phyloP scores from a whole-genome alignment of 30 jellyfish, hydroid and myxozoan species.

The Mastigias papua region DNA sequence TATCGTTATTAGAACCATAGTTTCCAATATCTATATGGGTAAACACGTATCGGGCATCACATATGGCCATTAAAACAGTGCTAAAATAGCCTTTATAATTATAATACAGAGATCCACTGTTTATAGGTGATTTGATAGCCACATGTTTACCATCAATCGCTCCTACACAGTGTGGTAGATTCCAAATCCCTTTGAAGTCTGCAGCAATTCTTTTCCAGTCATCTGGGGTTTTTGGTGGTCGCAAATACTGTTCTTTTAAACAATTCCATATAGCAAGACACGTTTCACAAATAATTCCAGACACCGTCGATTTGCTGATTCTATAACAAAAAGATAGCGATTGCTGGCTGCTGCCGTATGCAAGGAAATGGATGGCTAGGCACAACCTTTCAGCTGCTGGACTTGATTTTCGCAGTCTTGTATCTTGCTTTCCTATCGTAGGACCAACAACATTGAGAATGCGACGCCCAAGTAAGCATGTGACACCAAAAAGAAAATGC shows the following conservation, averaged over 20 bases:
- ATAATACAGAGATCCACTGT: neutral
- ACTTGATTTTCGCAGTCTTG: neutral
- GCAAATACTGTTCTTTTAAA: neutral
- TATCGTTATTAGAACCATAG: neutral
- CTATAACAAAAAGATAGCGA: neutral
- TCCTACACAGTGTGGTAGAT: neutral
- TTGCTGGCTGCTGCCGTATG: neutral
- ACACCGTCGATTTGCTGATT: neutral
- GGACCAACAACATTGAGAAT: neutral
- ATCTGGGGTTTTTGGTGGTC: neutral
- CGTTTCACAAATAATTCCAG: neutral
- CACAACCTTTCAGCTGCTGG: neutral
- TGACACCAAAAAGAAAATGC: slow-evolving; percentile 40
- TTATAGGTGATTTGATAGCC: neutral
- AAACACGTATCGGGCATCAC: neutral
- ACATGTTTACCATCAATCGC: neutral
- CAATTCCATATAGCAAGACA: neutral
- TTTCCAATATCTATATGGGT: neutral
- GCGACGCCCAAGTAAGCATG: slow-evolving; percentile 50
- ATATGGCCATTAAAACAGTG: neutral
- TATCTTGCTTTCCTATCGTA: neutral
- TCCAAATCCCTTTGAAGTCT: neutral
- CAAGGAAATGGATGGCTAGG: neutral
- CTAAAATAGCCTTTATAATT: neutral
- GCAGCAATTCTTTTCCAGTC: neutral